Evolutionary conservation across 1,140 invertebrate species (phyloP).

Genomic region (Drosophila parabipectinata): DNA sequence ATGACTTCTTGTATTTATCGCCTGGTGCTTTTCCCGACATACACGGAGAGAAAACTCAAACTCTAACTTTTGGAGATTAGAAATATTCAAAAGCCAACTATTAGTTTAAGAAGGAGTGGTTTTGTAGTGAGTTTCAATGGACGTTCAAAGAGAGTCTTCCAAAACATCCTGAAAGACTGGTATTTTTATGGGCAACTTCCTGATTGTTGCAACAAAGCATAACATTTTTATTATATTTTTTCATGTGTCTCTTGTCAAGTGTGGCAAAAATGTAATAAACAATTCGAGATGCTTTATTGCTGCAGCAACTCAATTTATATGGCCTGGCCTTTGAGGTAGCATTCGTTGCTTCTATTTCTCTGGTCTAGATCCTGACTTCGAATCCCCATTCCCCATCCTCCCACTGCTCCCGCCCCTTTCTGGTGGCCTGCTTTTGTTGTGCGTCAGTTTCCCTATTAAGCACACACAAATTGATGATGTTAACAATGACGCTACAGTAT

Average conservation of each 20-base stretch:
- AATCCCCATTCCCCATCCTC: background rate
- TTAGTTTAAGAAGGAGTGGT: too few species aligned
- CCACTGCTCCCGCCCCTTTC: constrained; percentile 8
- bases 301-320: constrained; percentile 77
- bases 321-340: constrained; percentile 64
- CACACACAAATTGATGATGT: constrained; percentile 82
- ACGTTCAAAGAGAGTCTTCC: too few species aligned
- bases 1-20: constrained; percentile 66
- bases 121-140: too few species aligned
- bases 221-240: constrained; percentile 3
- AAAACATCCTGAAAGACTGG: too few species aligned
- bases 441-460: constrained; percentile 82
- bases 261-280: constrained; percentile 80
- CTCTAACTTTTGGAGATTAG: too few species aligned
- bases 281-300: constrained; percentile 72
- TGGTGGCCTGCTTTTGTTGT: constrained; percentile 67
- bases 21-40: constrained; percentile 23
- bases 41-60: background rate
- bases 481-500: constrained; percentile 80
- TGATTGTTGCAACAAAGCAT: too few species aligned
- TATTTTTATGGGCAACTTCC: too few species aligned
- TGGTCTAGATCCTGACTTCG: constrained; percentile 1
- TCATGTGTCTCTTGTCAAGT: constrained; percentile 53
- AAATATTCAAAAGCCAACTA: too few species aligned
- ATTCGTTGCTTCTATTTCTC: constrained; percentile 9